phyloP scores from a whole-genome alignment of 37 sponge, comb jelly and placozoan genomes.

The Theonella swinhoei region DNA sequence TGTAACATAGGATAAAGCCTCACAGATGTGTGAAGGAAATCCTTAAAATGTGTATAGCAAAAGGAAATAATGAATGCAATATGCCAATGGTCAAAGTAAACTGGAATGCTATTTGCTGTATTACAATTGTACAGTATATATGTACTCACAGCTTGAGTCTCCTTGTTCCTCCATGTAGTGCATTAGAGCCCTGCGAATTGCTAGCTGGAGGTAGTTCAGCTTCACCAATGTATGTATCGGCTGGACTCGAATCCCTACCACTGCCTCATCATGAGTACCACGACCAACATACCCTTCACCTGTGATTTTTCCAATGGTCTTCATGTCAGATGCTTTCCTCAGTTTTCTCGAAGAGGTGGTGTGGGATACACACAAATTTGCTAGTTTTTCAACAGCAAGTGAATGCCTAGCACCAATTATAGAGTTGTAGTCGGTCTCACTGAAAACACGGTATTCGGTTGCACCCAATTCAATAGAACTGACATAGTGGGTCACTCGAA shows the following conservation, averaged over 20 bases:
- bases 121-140: neutral
- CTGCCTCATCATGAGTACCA: conserved; percentile 67
- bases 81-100: too few species aligned
- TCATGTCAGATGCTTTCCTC: conserved; percentile 20
- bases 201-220: conserved; percentile 1
- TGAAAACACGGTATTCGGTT: conserved; percentile 47
- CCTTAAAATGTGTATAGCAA: too few species aligned
- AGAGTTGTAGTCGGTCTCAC: conserved; percentile 46
- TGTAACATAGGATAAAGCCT: too few species aligned
- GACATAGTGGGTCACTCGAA: conserved; percentile 74
- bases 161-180: conserved; percentile 39
- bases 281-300: conserved; percentile 24
- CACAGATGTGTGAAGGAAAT: too few species aligned
- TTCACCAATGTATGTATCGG: conserved; percentile 41
- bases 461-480: conserved; percentile 61
- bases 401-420: neutral
- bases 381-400: conserved; percentile 20
- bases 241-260: conserved; percentile 49
- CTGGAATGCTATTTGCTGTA: too few species aligned
- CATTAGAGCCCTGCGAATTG: conserved; percentile 3
- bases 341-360: neutral
- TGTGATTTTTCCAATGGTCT: conserved; percentile 38
- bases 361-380: neutral
- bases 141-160: conserved; percentile 57
- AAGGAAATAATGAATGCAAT: too few species aligned